Conservation (phyloP, 2,797 vertebrate genomes). For the Ispidina picta region DNA sequence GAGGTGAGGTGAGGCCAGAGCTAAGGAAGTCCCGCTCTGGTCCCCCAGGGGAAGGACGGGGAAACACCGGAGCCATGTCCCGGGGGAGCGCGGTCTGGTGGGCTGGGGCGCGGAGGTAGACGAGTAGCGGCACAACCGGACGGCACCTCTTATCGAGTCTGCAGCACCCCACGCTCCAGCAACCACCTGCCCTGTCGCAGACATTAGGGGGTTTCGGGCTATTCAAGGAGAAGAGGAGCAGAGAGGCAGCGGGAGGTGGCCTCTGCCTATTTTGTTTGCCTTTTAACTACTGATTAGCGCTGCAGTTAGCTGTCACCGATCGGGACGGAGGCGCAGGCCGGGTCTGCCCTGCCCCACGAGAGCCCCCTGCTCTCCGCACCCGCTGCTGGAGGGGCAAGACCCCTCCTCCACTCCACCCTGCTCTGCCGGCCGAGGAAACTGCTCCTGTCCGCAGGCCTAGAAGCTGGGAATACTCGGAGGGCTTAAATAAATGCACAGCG, state of each 20-base stretch:
- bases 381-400: neutral
- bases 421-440: neutral
- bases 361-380: neutral
- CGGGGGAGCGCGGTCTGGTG: neutral
- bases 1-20: neutral
- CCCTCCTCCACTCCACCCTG: neutral
- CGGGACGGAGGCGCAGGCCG: neutral
- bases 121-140: neutral
- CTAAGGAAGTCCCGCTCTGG: neutral
- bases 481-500: slow-evolving; percentile 57
- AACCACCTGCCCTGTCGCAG: neutral
- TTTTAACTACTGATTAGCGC: neutral
- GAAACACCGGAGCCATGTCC: neutral
- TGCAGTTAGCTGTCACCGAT: neutral
- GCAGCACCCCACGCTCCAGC: neutral
- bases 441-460: neutral
- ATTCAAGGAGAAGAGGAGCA: neutral
- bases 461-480: neutral
- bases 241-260: neutral
- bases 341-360: neutral
- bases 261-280: neutral
- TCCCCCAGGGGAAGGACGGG: neutral
- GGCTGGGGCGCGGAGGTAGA: neutral
- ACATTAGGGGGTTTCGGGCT: neutral
- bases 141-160: neutral